Base-by-base conservation (phyloP, 2,797 vertebrate genomes). In the Chelon auratus region DNA sequence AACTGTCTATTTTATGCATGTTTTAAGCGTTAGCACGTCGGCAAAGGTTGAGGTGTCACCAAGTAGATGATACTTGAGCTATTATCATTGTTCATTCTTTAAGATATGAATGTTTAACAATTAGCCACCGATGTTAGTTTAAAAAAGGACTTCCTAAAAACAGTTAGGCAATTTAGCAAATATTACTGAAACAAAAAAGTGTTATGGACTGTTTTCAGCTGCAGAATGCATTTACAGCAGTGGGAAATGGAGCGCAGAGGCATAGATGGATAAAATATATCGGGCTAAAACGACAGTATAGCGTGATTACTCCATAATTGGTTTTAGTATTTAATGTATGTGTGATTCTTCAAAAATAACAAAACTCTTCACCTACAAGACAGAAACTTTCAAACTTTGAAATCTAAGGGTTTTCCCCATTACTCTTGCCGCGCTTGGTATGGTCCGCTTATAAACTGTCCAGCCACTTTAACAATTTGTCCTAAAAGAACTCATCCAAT, bases 401-500 rank as follows among this genome's bases (percentile, higher is more conserved):
- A 33, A 22, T 69, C 37, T n/a, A 45, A 8, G 20, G 18, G 30
- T 68, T 48, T 73, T 37, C 14, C 24, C 20, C 47, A 63, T 68
- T 54, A 58, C 48, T 73, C 47, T 59, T 66, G 62, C 45, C 20
- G 37, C 9, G 17, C 50, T 52, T 9, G 48, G 62, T 45, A 58
- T 59, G 48, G 24, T 43, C 48, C 50, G 47, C 48, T 62, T 75
- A 22, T 72, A 68, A 63, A 67, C 50, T 52, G 24, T 58, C 74
- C 43, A 45, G 73, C 61, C 45, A 48, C 57, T 61, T 66, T 62
- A 77, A 75, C 48, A 57, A 56, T 77, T 55, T 63, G 42, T 52
- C 59, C 63, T 10, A 22, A 62, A 36, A 65, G 20, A 60, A 26
- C 64, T 54, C 47, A 36, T 56, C 37, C 39, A 36, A 51, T 20